Evolutionary conservation across 92 coral and sea anemone genomes (phyloP).

Genomic region (Virgularia gustaviana): DNA sequence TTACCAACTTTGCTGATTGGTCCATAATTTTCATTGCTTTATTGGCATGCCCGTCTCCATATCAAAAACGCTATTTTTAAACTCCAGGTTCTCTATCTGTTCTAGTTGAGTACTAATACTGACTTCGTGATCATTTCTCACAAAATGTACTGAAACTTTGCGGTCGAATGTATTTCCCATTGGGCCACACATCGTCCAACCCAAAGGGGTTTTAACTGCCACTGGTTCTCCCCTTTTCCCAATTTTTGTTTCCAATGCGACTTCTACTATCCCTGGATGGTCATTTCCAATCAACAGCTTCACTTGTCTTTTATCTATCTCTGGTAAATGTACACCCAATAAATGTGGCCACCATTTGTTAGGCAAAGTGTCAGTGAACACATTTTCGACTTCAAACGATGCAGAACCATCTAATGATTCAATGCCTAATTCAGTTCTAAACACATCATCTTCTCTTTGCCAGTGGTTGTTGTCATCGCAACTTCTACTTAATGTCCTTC

Average conservation of each 20-base stretch:
- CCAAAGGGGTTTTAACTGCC: slow-evolving; percentile 62
- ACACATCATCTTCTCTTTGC: slow-evolving; percentile 36
- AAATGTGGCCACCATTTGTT: slow-evolving; percentile 66
- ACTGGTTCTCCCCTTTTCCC: slow-evolving; percentile 55
- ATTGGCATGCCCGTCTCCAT: slow-evolving; percentile 31
- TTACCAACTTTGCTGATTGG: slow-evolving; percentile 29
- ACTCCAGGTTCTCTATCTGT: slow-evolving; percentile 60
- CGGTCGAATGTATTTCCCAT: slow-evolving; percentile 31
- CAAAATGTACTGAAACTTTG: slow-evolving; percentile 28
- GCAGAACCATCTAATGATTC: slow-evolving; percentile 54
- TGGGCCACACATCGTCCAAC: slow-evolving; percentile 71
- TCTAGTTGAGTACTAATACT: slow-evolving; percentile 44
- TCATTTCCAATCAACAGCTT: slow-evolving; percentile 57
- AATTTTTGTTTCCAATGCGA: slow-evolving; percentile 43
- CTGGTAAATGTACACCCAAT: slow-evolving; percentile 46
- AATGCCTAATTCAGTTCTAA: slow-evolving; percentile 51
- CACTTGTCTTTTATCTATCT: slow-evolving; percentile 43
- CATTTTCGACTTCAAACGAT: slow-evolving; percentile 45
- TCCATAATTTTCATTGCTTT: slow-evolving; percentile 29
- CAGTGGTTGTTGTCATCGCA: slow-evolving; percentile 52
- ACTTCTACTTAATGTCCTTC: slow-evolving; percentile 39
- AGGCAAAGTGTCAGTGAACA: slow-evolving; percentile 54
- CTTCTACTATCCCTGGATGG: slow-evolving; percentile 57
- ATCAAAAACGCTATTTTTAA: slow-evolving; percentile 22
- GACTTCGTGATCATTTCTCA: slow-evolving; percentile 29